Evolutionary conservation across 1,140 invertebrate species (phyloP).

Genomic region (Camponotus floridanus): DNA sequence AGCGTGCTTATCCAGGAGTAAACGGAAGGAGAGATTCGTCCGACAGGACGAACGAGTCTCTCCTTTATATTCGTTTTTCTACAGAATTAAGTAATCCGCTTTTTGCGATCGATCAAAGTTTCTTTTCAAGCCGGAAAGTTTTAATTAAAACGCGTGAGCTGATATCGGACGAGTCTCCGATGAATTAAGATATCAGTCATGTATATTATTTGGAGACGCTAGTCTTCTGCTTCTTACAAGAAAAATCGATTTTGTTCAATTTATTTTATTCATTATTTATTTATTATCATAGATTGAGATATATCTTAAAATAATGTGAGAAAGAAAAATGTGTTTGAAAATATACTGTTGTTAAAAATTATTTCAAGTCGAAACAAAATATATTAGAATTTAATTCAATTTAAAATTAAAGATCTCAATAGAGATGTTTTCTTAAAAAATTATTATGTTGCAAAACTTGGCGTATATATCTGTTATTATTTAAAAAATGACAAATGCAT

Average conservation of each 20-base stretch:
- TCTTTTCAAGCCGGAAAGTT: slow-evolving; percentile 48
- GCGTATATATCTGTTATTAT: not conserved
- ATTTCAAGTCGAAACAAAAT: not conserved
- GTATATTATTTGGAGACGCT: not conserved
- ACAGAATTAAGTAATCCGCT: slow-evolving; percentile 54
- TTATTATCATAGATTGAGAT: not conserved
- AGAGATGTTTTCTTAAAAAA: not conserved
- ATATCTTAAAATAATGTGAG: not conserved
- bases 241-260: not conserved
- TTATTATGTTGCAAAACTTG: not conserved
- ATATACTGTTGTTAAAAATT: not conserved
- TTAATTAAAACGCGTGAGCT: slow-evolving; percentile 54
- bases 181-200: slow-evolving; percentile 5
- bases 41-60: not conserved
- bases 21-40: slow-evolving; percentile 42
- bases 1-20: slow-evolving; percentile 24
- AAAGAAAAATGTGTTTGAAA: not conserved
- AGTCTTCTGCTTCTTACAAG: too few relatives aligned
- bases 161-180: not conserved
- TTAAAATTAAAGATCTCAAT: not conserved
- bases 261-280: not conserved
- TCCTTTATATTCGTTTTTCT: slow-evolving; percentile 51
- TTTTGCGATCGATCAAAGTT: slow-evolving; percentile 47
- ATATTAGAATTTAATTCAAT: not conserved
- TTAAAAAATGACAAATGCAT: not conserved